Evolutionary conservation across 1,140 invertebrate genomes (phyloP).

Genomic region (Sitobion miscanthi): DNA sequence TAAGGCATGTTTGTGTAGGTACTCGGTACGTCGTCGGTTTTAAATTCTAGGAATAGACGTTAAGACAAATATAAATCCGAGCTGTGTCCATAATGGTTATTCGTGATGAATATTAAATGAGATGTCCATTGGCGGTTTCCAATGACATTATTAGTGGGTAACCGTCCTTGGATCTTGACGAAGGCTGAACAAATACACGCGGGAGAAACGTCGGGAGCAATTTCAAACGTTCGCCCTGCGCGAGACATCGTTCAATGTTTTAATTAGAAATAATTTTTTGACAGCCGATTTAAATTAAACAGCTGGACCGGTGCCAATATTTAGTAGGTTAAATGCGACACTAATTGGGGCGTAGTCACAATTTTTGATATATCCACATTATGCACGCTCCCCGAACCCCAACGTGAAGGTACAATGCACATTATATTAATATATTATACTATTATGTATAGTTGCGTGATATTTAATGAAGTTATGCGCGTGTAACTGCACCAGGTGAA

Average conservation of each 20-base stretch:
- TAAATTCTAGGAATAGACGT: background rate
- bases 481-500: background rate
- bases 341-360: conserved; percentile 34
- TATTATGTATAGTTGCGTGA: conserved; percentile 13
- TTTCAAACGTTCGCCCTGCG: background rate
- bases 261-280: conserved; percentile 35
- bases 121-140: background rate
- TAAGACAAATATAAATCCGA: background rate
- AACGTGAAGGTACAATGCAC: background rate
- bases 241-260: background rate
- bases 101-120: conserved; percentile 27
- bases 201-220: background rate
- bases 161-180: background rate
- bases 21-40: background rate
- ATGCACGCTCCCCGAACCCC: background rate
- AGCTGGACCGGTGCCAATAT: background rate
- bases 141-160: conserved; percentile 16
- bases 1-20: background rate
- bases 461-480: conserved; percentile 22
- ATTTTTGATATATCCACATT: conserved; percentile 5
- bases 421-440: background rate
- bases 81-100: background rate
- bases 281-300: conserved; percentile 26
- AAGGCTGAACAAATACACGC: background rate
- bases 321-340: conserved; percentile 33